Evolutionary conservation across 1,140 invertebrate species (phyloP), one percentile per base, ranked within the genome.

Genomic region (Drosophila hydei): DNA sequence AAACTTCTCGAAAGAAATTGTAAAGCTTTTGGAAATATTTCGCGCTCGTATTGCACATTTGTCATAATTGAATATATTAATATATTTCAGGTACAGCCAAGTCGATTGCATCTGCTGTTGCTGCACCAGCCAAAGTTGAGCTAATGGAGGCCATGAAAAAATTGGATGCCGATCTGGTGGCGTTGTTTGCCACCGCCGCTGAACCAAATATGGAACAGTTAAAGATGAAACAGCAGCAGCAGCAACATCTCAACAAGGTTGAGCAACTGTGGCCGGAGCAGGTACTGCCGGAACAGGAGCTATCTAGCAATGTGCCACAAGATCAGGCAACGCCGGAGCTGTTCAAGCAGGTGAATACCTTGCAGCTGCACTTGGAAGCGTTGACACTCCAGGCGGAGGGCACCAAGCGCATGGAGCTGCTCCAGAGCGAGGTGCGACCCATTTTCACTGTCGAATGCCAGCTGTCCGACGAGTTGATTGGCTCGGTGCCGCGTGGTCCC

Each of bases 61-160:
- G 27, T 38, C 19, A 9, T 14, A 33, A 25, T 16, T n/a, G 14
- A 59, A n/a, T 18, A 67, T 16, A 21, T 51, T 51, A 3, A 27
- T 33, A 43, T 43, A n/a, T 79, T 80, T 6, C 65, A 87, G 81
- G 75, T 56, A 88, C 63, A 42, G 61, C 33, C 40, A 79, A 40
- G 30, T 43, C 60, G 18, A 9, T 21, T 30, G n/a, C 45, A 60
- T 30, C 71, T 38, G 40, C 54, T 40, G 33, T 67, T 61, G 71
- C 65, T 55, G 21, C 51, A 8, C 64, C 65, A 62, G 65, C 71
- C 42, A 81, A 87, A 65, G 70, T 75, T 52, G 88, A 90, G 72
- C 65, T 91, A 87, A 81, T 90, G 75, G 89, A 91, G 68, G 89
- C 89, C 45, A 91, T 90, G 84, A 90, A 89, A 47, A 91, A 91